These are phyloP conservation scores for Drosophila nigritarsus DNA, from an alignment of 2,888 invertebrate species.

Conservation along the genomic window DNA sequence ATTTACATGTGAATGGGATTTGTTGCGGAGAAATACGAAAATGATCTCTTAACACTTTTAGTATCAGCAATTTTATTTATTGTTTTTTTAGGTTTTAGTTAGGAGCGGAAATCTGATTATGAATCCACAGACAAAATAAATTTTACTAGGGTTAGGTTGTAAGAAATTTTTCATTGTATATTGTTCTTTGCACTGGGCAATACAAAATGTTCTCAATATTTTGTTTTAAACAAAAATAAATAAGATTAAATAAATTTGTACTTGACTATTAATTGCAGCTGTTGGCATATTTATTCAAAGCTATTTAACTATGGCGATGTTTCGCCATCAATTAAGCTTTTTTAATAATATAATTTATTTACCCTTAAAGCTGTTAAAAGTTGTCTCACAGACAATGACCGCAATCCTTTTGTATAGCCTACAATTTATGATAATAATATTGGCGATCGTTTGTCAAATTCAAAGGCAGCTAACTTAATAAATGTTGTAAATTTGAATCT, in stretches of 20 bases:
- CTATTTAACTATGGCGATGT: background rate
- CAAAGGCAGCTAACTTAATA: background rate
- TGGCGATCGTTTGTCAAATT: background rate
- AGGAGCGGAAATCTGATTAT: background rate
- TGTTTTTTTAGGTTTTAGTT: background rate
- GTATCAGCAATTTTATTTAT: background rate
- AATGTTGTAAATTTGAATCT: background rate
- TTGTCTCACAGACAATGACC: background rate
- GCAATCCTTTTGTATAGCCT: background rate
- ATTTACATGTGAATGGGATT: background rate
- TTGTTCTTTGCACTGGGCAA: too few species aligned
- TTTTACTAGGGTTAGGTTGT: background rate
- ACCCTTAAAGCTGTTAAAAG: background rate
- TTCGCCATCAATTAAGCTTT: background rate
- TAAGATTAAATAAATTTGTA: background rate
- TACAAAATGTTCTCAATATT: background rate
- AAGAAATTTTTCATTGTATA: too few species aligned
- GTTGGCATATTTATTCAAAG: background rate
- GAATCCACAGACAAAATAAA: background rate
- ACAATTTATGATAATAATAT: background rate
- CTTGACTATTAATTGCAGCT: background rate
- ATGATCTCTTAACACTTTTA: background rate
- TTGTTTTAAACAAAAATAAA: background rate
- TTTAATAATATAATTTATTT: background rate
- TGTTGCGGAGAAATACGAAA: background rate